These are phyloP conservation scores for Hippoglossus stenolepis DNA, from an alignment of 2,113 vertebrate genomes.

Conservation along the genomic window DNA sequence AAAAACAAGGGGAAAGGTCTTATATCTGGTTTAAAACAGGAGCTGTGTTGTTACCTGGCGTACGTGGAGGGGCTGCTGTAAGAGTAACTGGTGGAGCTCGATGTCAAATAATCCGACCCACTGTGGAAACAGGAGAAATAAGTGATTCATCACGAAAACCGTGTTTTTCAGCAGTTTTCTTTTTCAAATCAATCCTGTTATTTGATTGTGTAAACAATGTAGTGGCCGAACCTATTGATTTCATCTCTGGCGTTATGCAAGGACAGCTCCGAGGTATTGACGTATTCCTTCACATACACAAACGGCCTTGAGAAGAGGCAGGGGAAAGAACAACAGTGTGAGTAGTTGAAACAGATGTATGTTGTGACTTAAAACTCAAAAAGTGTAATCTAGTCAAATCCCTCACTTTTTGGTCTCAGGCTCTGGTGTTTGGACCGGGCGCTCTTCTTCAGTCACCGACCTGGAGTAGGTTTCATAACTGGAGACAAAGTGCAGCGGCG, in stretches of 20 bases:
- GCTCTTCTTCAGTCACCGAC: conserved; percentile 26
- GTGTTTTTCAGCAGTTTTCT: background rate
- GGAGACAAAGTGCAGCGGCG: conserved; percentile 33
- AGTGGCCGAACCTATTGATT: conserved; percentile 66
- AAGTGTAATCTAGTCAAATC: background rate
- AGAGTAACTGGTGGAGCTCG: conserved; percentile 73
- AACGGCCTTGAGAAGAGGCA: conserved; percentile 75
- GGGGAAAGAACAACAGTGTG: background rate
- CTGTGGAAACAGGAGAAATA: conserved; percentile 32
- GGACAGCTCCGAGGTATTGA: conserved; percentile 75
- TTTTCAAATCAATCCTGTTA: background rate
- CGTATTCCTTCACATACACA: conserved; percentile 89
- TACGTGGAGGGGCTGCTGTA: conserved; percentile 74
- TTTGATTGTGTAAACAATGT: conserved; percentile 1
- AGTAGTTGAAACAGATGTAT: background rate
- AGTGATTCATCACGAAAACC: background rate
- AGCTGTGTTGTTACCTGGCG: conserved; percentile 65
- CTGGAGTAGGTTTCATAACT: conserved; percentile 55
- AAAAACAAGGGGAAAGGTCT: too few species aligned
- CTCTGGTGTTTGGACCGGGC: conserved; percentile 56
- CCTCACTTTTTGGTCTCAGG: conserved; percentile 79
- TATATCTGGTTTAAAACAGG: too few species aligned
- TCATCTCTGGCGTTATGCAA: conserved; percentile 63
- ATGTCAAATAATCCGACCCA: conserved; percentile 69
- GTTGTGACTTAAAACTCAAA: background rate